Evolutionary conservation across 2,113 vertebrate species (phyloP).

Genomic region (Myiagra hebetior): DNA sequence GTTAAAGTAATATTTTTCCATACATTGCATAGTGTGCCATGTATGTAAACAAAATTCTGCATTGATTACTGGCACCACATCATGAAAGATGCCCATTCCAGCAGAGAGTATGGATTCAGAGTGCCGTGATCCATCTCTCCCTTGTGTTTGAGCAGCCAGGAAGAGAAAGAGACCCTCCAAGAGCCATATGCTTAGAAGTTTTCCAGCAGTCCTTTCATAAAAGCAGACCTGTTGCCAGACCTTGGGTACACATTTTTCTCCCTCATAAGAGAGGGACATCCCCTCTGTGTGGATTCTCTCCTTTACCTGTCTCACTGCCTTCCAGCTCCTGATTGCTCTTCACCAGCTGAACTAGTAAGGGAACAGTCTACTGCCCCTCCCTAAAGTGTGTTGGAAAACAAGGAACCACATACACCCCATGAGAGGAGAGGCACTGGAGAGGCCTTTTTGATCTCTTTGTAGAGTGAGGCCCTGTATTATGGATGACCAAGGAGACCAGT

Average conservation of each 20-base stretch:
- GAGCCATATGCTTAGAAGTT: background rate
- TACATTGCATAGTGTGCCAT: too few species aligned
- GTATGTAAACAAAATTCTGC: rapidly evolving
- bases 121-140: background rate
- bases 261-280: background rate
- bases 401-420: rapidly evolving
- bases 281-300: background rate
- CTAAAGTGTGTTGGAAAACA: background rate
- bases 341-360: background rate
- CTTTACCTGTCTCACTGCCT: background rate
- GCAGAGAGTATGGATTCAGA: background rate
- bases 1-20: background rate
- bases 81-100: background rate
- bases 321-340: background rate
- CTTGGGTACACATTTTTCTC: background rate
- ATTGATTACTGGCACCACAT: background rate
- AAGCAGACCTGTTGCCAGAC: background rate
- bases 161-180: background rate
- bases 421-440: background rate
- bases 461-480: background rate
- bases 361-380: background rate
- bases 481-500: background rate
- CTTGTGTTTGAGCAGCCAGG: background rate
- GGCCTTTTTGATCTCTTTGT: background rate
- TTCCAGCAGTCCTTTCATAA: background rate